A percentile compares a stretch with the other conserved stretches of the same genome.
Conservation (phyloP, 2,113 vertebrate genomes). For the Oreotragus oreotragus region DNA sequence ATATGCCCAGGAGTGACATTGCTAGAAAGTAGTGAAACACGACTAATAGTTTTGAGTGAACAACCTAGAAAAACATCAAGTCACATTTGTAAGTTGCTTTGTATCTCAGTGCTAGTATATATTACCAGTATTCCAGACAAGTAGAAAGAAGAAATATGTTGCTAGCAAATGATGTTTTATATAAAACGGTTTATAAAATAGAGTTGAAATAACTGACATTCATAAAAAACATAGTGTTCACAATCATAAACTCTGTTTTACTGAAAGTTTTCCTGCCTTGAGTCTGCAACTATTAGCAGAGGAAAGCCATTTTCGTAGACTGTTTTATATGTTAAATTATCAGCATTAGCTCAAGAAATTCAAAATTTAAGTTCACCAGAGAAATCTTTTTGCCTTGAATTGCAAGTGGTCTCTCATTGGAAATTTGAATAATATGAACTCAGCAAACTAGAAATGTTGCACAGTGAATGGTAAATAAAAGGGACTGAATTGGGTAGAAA, state of each 20-base stretch:
- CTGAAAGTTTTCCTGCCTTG: not conserved
- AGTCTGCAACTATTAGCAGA: not conserved
- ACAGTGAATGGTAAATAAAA: not conserved
- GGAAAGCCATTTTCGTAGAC: not conserved
- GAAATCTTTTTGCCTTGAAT: not conserved
- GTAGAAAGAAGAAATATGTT: not conserved
- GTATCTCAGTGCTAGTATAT: not conserved
- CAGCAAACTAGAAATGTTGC: not conserved
- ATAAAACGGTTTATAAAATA: constrained; percentile 1
- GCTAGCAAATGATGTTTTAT: not conserved
- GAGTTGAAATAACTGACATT: not conserved
- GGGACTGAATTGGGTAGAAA: not conserved
- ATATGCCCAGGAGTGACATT: not conserved
- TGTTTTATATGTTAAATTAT: not conserved
- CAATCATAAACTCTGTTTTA: not conserved
- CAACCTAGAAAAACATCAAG: not conserved
- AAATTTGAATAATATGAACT: not conserved
- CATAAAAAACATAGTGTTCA: not conserved
- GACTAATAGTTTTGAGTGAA: not conserved
- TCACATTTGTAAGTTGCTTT: not conserved
- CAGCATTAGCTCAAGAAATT: not conserved
- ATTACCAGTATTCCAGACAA: not conserved
- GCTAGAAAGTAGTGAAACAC: not conserved
- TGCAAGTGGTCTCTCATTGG: not conserved
- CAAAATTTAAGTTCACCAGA: not conserved